These are phyloP conservation scores for Actinia equina DNA, from an alignment of 64 coral and sea anemone genomes.

Conservation along the genomic window DNA sequence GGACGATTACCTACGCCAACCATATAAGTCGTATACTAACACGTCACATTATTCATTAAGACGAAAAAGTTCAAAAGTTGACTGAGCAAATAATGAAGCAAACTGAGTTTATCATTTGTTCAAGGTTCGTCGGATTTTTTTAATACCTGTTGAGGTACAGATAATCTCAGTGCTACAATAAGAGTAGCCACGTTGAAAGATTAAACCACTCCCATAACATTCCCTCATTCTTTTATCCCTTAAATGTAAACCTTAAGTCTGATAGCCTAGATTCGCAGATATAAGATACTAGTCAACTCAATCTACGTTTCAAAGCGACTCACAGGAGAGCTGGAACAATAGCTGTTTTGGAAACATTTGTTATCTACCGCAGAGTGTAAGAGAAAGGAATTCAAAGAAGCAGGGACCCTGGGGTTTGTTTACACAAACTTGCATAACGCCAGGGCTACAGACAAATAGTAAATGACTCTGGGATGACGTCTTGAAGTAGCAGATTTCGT, in stretches of 20 bases:
- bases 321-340: not conserved
- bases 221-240: not conserved
- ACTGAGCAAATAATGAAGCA: not conserved
- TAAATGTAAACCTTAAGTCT: not conserved
- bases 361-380: not conserved
- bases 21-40: too few species aligned
- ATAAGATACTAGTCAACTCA: not conserved
- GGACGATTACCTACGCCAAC: too few species aligned
- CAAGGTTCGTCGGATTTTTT: not conserved
- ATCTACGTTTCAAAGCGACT: not conserved
- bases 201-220: not conserved
- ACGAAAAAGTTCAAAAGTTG: not conserved
- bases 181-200: not conserved
- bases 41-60: too few species aligned
- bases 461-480: not conserved
- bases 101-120: not conserved
- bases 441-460: not conserved
- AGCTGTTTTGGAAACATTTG: slow-evolving; percentile 17
- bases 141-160: not conserved
- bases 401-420: not conserved
- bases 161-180: not conserved
- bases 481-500: not conserved
- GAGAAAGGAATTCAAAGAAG: slow-evolving; percentile 22
- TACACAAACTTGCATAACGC: not conserved
- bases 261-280: not conserved